A percentile compares a stretch with the other conserved stretches of the same genome.
Evolutionary conservation across 1,140 invertebrate species (phyloP).

Genomic region (Zaprionus capensis): DNA sequence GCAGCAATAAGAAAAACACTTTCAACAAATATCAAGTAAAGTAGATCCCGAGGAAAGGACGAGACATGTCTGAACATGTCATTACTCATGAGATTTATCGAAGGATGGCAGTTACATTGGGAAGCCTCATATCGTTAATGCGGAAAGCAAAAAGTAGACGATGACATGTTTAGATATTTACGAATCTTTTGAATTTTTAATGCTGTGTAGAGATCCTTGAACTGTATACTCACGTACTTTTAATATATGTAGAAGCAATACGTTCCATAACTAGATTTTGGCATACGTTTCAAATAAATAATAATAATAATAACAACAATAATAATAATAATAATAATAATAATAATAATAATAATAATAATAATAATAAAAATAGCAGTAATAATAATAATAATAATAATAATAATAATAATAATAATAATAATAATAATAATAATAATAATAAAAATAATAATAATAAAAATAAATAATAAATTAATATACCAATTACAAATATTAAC

Average conservation of each 20-base stretch:
- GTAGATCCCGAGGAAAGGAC: neutral
- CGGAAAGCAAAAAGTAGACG: neutral
- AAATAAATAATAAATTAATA: too few species aligned
- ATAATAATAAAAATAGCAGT: too few species aligned
- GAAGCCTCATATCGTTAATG: neutral
- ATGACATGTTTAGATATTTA: constrained; percentile 3
- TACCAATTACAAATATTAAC: too few species aligned
- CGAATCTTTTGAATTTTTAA: neutral
- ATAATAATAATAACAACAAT: too few species aligned
- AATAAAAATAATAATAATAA: too few species aligned
- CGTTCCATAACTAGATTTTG: neutral
- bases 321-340: too few species aligned
- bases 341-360: too few species aligned
- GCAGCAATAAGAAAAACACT: constrained; percentile 15
- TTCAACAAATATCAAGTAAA: constrained; percentile 6
- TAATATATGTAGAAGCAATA: neutral
- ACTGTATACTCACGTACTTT: neutral
- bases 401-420: too few species aligned
- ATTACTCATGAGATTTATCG: constrained; percentile 7
- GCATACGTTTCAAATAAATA: neutral
- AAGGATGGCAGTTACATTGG: constrained; percentile 8
- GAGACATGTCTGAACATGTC: constrained; percentile 8
- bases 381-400: too few species aligned
- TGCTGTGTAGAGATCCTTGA: neutral
- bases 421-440: too few species aligned